Evolutionary conservation across 2,797 vertebrate species (phyloP), one percentile per base, ranked within the genome.

Genomic region (Streptopelia turtur): DNA sequence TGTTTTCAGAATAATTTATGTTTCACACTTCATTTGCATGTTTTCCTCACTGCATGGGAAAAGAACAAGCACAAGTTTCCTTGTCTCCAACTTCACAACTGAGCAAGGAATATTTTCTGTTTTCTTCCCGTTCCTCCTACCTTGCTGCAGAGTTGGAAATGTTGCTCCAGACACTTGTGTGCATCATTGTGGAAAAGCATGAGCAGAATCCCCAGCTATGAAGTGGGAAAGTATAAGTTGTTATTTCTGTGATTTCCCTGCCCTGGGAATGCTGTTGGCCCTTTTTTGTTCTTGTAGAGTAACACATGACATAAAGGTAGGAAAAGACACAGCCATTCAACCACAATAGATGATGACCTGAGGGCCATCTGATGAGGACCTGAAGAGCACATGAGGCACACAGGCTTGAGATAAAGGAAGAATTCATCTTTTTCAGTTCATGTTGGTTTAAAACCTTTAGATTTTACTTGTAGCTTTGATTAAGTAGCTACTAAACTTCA

Each of bases 11-110:
- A 93, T 77, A 93, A 95, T 95, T 91, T 95, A 80, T 95, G n/a
- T 86, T 97, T 96, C 79, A 87, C 63, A 80, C n/a, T 92, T 95
- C 78, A 93, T 97, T 97, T 95, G 45, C 91, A 93, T 93, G 85
- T 64, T 93, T 95, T 93, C 70, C 76, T 93, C 82, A 82, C 63
- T 94, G 87, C 59, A 64, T 70, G 57, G 82, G 70, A 30, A 78
- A 95, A 89, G 79, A 91, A 52, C 43, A 96, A 95, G 43, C 49
- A 92, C 52, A 93, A 94, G 15, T 84, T 94, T 92, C 78, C 83
- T 96, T 76, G 52, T 94, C 53, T 96, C 68, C 31, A 85, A 53
- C 81, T 87, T 91, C 69, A 87, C 23, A 92, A 53, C 50, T 52
- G 31, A 94, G 61, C 49, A 93, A 72, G 81, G 86, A 80, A 61